These are phyloP conservation scores for Sarcophaga rosellei DNA, from an alignment of 2,888 invertebrate species.

Conservation along the genomic window DNA sequence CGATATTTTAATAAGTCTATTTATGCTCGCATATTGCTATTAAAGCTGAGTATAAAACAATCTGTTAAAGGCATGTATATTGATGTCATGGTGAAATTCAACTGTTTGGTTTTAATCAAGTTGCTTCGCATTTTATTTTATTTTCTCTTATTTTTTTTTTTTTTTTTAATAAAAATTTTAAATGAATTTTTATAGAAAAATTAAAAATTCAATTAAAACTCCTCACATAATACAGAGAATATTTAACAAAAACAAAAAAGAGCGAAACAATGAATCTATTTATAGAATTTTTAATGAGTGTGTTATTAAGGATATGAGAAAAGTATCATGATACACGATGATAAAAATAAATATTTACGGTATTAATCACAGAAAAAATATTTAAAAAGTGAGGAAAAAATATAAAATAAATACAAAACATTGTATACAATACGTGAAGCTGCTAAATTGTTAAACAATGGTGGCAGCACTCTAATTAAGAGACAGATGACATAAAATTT, in stretches of 20 bases:
- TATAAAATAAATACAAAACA: too few species aligned
- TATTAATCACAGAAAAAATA: constrained; percentile 19
- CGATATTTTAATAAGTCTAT: constrained; percentile 11
- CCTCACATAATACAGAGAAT: too few species aligned
- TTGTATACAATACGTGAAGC: too few species aligned
- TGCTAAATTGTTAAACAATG: too few species aligned
- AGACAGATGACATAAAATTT: too few species aligned
- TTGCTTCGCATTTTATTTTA: constrained; percentile 14
- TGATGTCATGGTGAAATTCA: constrained; percentile 23
- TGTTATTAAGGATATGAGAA: neutral
- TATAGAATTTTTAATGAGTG: constrained; percentile 15
- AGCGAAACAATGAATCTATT: constrained; percentile 1
- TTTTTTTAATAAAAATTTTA: neutral
- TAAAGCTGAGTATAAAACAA: neutral
- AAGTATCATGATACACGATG: constrained; percentile 3
- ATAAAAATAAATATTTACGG: constrained; percentile 12
- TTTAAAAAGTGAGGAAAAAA: too few species aligned
- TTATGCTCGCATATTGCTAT: neutral
- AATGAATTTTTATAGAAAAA: constrained; percentile 28
- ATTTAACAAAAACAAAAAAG: constrained; percentile 15
- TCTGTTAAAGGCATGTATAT: neutral
- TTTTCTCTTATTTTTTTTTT: constrained; percentile 8
- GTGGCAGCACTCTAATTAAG: too few species aligned
- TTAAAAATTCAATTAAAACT: constrained; percentile 63
- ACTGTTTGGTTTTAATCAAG: constrained; percentile 46